Evolutionary conservation across 2,888 invertebrate genomes (phyloP).

Genomic region (Epirrhoe tristata): DNA sequence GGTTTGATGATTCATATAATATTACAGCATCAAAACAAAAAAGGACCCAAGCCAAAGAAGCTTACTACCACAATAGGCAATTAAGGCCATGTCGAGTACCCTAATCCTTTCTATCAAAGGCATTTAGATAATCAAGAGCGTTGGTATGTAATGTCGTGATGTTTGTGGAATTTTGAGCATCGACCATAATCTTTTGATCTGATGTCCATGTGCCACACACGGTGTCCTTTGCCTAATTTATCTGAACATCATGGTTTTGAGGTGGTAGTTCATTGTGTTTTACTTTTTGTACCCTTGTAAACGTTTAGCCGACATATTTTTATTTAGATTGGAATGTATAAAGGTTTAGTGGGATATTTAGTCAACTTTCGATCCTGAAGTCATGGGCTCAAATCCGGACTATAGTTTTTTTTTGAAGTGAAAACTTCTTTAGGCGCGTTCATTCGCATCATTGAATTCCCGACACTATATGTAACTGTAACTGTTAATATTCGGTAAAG

Average conservation of each 20-base stretch:
- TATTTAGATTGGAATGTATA: constrained; percentile 26
- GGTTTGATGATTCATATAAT: constrained; percentile 11
- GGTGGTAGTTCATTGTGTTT: constrained; percentile 53
- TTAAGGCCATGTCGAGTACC: constrained; percentile 61
- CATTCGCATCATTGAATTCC: no score
- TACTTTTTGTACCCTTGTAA: constrained; percentile 13
- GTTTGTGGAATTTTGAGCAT: constrained; percentile 66
- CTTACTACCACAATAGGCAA: constrained; percentile 61
- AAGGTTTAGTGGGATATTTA: constrained; percentile 2
- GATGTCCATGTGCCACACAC: constrained; percentile 79
- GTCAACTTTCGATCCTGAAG: no score
- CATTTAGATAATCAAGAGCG: constrained; percentile 76
- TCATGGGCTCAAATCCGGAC: no score
- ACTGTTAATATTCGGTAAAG: no score
- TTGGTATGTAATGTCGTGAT: constrained; percentile 75
- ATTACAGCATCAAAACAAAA: constrained; percentile 28
- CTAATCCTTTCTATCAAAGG: constrained; percentile 69
- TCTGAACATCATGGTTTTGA: constrained; percentile 58
- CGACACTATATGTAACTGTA: no score
- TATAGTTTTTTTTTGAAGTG: no score
- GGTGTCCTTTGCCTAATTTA: constrained; percentile 75
- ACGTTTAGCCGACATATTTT: constrained; percentile 32
- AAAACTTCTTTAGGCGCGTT: no score
- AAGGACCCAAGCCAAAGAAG: constrained; percentile 30
- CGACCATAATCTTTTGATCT: constrained; percentile 76